Base-by-base conservation (phyloP, 1,140 invertebrate species). In the Potamilus streckersoni region DNA sequence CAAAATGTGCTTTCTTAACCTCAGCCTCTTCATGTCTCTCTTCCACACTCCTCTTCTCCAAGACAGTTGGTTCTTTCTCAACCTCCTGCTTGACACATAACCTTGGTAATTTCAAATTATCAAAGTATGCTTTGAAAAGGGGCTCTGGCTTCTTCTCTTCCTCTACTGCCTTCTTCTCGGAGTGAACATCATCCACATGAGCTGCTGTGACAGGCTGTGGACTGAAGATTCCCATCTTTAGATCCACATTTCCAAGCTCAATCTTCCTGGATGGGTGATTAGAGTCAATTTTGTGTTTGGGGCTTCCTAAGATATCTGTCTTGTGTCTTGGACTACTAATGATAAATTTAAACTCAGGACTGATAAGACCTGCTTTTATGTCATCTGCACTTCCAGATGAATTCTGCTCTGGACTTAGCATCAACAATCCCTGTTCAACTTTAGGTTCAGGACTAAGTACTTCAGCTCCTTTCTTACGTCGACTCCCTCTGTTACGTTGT, bases 71-170 rank as follows among this genome's bases (percentile, higher is more conserved):
- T 8, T 61, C 55, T 59, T 71, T 76, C 19, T 76, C 74, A 20
- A 38, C 5, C 31, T 77, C 75, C 38, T 71, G 72, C 49, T 74
- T 67, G 38, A 49, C 38, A 49, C 6, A 49, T 49, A 49, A 49
- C 38, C 38, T 49, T 49, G 38, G 38, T 49, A 49, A 11, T 49
- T 49, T 49, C 38, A 49, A 49, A 11, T 49, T 49, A 20, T 77
- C 75, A 58, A 77, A 77, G 75, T 72, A 77, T 13, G 75, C 75
- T 63, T 77, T 77, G 58, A 77, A 77, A 23, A 77, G 73, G 49
- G 75, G 75, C 59, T 72, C 75, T 60, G 74, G 74, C 58, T 62
- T 69, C 61, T 76, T 76, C 27, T 77, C 75, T 62, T 77, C 75
- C 20, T 63, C 58, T n/a, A 55, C 70, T 56, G 65, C 6, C 62